These are phyloP conservation scores for Gopherus flavomarginatus DNA, from an alignment of 2,113 vertebrate genomes.

Conservation along the genomic window DNA sequence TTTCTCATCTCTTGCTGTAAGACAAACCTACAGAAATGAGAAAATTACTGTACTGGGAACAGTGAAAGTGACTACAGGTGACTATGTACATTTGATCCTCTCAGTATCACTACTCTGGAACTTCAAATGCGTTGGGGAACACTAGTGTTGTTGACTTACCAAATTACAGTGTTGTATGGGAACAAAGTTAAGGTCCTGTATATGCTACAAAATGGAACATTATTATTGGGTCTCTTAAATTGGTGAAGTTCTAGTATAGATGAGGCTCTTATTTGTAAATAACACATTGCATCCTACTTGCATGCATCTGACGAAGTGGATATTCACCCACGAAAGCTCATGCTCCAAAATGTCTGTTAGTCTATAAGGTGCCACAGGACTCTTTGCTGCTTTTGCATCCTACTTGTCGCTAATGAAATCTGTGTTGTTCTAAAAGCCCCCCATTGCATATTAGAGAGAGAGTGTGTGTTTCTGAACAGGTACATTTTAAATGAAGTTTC, in stretches of 20 bases:
- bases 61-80: neutral
- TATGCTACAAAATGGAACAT: neutral
- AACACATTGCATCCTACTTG: neutral
- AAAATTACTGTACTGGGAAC: neutral
- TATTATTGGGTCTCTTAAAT: neutral
- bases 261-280: neutral
- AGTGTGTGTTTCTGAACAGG: neutral
- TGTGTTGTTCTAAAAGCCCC: neutral
- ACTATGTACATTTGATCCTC: neutral
- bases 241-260: neutral
- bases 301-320: no score
- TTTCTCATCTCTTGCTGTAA: neutral
- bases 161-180: neutral
- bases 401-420: neutral
- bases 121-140: neutral
- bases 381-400: neutral
- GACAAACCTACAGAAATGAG: neutral
- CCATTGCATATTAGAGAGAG: neutral
- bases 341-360: no score
- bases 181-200: conserved; percentile 27
- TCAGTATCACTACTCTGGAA: neutral
- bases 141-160: neutral
- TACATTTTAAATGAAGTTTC: neutral
- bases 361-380: no score
- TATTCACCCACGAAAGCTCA: no score